Evolutionary conservation across 2,113 vertebrate species (phyloP), one percentile per base, ranked within the genome.

Genomic region (Entosphenus tridentatus): DNA sequence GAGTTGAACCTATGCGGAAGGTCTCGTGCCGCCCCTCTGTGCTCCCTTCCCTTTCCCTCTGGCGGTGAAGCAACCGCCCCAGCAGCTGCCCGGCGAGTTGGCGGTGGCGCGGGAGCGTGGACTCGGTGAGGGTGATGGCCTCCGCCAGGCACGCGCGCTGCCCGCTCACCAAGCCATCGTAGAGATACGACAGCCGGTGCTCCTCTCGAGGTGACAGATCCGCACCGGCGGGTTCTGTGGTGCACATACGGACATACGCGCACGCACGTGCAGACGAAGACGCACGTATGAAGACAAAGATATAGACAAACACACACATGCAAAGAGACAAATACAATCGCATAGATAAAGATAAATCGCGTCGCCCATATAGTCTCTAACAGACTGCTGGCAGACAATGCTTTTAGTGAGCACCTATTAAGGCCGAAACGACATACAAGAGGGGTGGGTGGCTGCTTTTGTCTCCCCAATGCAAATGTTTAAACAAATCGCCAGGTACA

Each of bases 41-140:
- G 56, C 75, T 74, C 3, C 73, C 76, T 73, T 96, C 90, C 76
- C 84, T 84, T 75, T 87, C 80, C 78, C 76, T 81, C 78, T 82
- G 82, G 79, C 84, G 80, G 70, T 75, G 77, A 77, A 96, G 76
- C 56, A 98, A 85, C 79, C 80, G 87, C 81, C 95, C 90, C 73
- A 98, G 83, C 69, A 98, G 84, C 71, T 85, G 82, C 79, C 91
- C 90, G 1, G 91, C 88, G 72, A 97, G 71, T 74, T 86, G 83
- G 72, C 86, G 93, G 74, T 95, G 96, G 74, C 86, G 82, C 57
- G 73, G 78, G 71, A 96, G 87, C 77, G 86, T 82, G 8, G 88
- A 95, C 78, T 98, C 93, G 74, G 90, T 76, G 21, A 98, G 80
- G 2, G 93, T 98, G 79, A 98, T 96, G 67, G 84, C 85, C 80